These are phyloP conservation scores for Pyralis farinalis DNA, from an alignment of 2,888 invertebrate genomes.

Conservation along the genomic window DNA sequence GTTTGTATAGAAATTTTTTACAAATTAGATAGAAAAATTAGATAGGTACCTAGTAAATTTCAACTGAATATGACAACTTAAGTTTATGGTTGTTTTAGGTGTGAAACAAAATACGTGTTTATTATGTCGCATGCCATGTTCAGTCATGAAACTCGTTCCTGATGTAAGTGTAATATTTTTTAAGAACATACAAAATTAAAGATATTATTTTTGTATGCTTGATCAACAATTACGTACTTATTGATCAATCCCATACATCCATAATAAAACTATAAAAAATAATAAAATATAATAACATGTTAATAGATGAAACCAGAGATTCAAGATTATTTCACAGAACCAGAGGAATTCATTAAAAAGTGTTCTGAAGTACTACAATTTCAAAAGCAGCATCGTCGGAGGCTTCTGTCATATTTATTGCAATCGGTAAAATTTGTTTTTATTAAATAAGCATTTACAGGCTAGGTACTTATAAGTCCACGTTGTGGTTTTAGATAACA, in stretches of 20 bases:
- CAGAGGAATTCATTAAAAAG: slow-evolving; percentile 72
- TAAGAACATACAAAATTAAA: not conserved
- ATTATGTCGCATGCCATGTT: slow-evolving; percentile 67
- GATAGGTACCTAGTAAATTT: slow-evolving; percentile 4
- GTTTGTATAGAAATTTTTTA: slow-evolving; percentile 33
- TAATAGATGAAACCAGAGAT: slow-evolving; percentile 72
- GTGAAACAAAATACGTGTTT: slow-evolving; percentile 63
- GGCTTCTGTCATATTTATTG: slow-evolving; percentile 67
- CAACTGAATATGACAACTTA: too few species aligned
- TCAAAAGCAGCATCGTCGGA: slow-evolving; percentile 69
- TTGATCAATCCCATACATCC: too few species aligned
- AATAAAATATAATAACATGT: not conserved
- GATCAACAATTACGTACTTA: too few species aligned
- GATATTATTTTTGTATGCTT: too few species aligned
- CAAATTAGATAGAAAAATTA: too few species aligned
- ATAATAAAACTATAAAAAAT: too few species aligned
- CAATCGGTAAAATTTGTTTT: slow-evolving; percentile 54
- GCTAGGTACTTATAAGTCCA: too few species aligned
- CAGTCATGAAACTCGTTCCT: slow-evolving; percentile 68
- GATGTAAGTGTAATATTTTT: slow-evolving; percentile 49
- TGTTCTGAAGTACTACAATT: slow-evolving; percentile 70
- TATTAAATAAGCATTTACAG: too few species aligned
- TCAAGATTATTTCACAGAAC: slow-evolving; percentile 76
- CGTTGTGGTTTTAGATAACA: too few species aligned
- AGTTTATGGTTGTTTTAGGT: slow-evolving; percentile 40